Base-by-base conservation (phyloP, 2,888 invertebrate genomes). In the Germaria angustata region DNA sequence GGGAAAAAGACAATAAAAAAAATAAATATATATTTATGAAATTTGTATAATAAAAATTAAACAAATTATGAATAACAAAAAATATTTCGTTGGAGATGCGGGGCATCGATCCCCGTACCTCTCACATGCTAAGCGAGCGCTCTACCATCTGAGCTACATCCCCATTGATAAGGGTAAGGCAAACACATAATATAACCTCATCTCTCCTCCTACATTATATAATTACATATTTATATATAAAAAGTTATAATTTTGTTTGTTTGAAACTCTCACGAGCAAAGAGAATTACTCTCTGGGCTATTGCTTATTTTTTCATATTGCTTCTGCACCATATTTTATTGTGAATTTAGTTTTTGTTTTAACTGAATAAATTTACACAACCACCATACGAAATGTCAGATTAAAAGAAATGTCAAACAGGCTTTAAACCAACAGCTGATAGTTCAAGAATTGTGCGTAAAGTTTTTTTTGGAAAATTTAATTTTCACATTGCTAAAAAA, bases 111-210 rank as follows among this genome's bases (percentile, higher is more conserved):
- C 90, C 90, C 90, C 90, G 90, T 90, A 91, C 90, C 91, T 91
- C 90, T 90, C 90, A 89, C 90, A 91, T 91, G 90, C 90, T 90
- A 91, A 90, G 90, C 91, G 91, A 91, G 90, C 90, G 90, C 90
- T 91, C 91, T 91, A 91, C 90, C 91, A 91, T 90, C 90, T 91
- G 91, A 90, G 90, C 91, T 91, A 91, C 91, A 90, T 90, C 91
- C 91, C 90, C 91, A 20, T 39, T 2, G 0, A 0, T 0, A 3
- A 5, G 0, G n/a, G 5, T 2, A 3, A 4, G 22, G 1, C 46
- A 53, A 13, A 17, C 8, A 9, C n/a, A n/a, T n/a, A n/a, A n/a
- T n/a, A n/a, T n/a, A n/a, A n/a, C n/a, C n/a, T n/a, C n/a, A n/a
- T n/a, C n/a, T n/a, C n/a, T n/a, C n/a, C n/a, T n/a, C n/a, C n/a